These are phyloP conservation scores for Catocala fraxini DNA, from an alignment of 2,888 invertebrate genomes.

Conservation along the genomic window DNA sequence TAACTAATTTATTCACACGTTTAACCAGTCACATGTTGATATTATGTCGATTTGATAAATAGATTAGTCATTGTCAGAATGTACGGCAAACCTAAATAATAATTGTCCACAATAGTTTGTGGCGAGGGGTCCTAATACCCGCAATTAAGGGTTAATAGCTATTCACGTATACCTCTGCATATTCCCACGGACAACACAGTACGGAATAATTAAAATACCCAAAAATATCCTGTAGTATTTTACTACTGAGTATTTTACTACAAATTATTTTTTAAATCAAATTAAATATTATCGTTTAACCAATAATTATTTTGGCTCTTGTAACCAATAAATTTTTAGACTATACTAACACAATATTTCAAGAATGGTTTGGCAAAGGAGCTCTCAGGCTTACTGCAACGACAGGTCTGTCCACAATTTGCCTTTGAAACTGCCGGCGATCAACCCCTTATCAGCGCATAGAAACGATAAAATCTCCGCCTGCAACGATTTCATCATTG, in stretches of 20 bases:
- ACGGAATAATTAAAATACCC: constrained; percentile 9
- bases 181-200: constrained; percentile 67
- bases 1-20: constrained; percentile 56
- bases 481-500: constrained; percentile 82
- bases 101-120: constrained; percentile 47
- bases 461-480: constrained; percentile 79
- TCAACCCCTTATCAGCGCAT: constrained; percentile 77
- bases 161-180: constrained; percentile 51
- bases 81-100: constrained; percentile 54
- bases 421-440: constrained; percentile 84
- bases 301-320: too few relatives aligned
- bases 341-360: not conserved
- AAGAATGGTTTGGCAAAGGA: constrained; percentile 39
- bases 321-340: too few relatives aligned
- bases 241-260: too few relatives aligned
- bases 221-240: too few relatives aligned
- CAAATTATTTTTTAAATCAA: too few relatives aligned
- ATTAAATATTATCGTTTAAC: too few relatives aligned
- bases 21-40: constrained; percentile 62
- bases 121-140: constrained; percentile 51
- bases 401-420: constrained; percentile 76
- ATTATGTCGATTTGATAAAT: constrained; percentile 65
- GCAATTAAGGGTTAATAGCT: constrained; percentile 69
- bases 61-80: constrained; percentile 63
- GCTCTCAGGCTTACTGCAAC: constrained; percentile 64